phyloP scores from a whole-genome alignment of 2,888 invertebrate species.

The Xiphydria camelus region DNA sequence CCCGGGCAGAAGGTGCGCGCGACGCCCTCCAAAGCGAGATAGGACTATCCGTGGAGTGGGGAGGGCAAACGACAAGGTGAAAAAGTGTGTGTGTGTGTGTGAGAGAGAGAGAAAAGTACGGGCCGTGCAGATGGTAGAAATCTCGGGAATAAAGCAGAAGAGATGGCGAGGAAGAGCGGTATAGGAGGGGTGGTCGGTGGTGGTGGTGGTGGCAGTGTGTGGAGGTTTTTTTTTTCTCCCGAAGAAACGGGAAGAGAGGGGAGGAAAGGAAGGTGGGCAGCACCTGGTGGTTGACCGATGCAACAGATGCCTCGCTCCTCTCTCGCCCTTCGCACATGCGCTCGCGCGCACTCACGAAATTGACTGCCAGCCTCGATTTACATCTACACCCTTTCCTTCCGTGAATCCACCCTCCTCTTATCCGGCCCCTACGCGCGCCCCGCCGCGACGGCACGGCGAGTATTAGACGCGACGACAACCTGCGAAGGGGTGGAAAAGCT shows the following conservation, averaged over 20 bases:
- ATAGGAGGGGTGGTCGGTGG: constrained; percentile 12
- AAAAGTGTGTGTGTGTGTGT: too few species aligned
- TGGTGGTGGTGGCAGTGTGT: background rate
- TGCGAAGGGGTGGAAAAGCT: constrained; percentile 21
- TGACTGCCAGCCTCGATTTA: too few species aligned
- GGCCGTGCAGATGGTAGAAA: constrained; percentile 33
- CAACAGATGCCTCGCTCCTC: constrained; percentile 53
- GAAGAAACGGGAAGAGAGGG: constrained; percentile 30
- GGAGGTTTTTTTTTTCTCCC: constrained; percentile 3
- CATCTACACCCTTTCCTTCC: too few species aligned
- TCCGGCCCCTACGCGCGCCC: background rate
- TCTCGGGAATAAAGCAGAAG: constrained; percentile 35
- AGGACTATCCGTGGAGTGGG: constrained; percentile 23
- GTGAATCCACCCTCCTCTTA: too few species aligned
- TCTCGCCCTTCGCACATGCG: background rate
- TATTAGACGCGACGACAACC: background rate
- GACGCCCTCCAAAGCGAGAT: constrained; percentile 5
- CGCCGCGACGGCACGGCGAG: background rate
- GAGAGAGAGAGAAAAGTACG: too few species aligned
- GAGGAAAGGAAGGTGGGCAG: constrained; percentile 41
- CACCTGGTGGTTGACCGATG: constrained; percentile 46
- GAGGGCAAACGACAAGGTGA: too few species aligned
- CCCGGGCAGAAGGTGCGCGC: constrained; percentile 16
- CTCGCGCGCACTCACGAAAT: background rate
- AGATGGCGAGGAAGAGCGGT: constrained; percentile 6